phyloP scores from a whole-genome alignment of 23 tunicate species.

The Ciona savignyi region DNA sequence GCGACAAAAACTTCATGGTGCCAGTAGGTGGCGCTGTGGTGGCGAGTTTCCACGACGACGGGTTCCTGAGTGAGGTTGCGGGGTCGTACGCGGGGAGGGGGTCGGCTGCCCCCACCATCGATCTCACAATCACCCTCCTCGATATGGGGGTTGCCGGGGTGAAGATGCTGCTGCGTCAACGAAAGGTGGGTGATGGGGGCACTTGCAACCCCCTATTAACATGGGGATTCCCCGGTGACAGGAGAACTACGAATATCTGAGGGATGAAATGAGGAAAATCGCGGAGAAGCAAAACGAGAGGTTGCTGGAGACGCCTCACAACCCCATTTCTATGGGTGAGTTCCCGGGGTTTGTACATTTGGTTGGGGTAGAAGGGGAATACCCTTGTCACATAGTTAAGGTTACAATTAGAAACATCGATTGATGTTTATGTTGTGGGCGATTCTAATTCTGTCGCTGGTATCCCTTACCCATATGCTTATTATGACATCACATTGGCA shows the following conservation, averaged over 20 bases:
- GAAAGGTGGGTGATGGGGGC: constrained; percentile 65
- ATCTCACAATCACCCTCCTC: constrained; percentile 67
- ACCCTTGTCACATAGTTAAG: no score
- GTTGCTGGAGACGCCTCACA: constrained; percentile 60
- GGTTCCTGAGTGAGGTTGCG: constrained; percentile 54
- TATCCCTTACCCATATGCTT: no score
- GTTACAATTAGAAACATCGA: no score
- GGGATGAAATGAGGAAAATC: constrained; percentile 39
- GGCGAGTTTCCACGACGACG: constrained; percentile 24
- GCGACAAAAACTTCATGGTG: constrained; percentile 93
- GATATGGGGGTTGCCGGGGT: constrained; percentile 74
- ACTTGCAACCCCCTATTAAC: no score
- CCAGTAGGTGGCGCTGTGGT: constrained; percentile 98
- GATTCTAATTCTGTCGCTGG: no score
- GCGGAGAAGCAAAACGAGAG: constrained; percentile 60
- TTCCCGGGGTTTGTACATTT: no score
- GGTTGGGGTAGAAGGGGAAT: no score
- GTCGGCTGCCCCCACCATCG: constrained; percentile 85
- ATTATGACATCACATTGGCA: constrained; percentile 8
- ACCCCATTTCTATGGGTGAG: constrained; percentile 87
- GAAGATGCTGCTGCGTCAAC: constrained; percentile 47
- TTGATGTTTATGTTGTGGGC: no score
- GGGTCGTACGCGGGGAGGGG: constrained; percentile 96
- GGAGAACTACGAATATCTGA: constrained; percentile 66
- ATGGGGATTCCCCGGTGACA: no score